phyloP scores from a whole-genome alignment of 2,113 vertebrate genomes.

The Microtus richardsoni region DNA sequence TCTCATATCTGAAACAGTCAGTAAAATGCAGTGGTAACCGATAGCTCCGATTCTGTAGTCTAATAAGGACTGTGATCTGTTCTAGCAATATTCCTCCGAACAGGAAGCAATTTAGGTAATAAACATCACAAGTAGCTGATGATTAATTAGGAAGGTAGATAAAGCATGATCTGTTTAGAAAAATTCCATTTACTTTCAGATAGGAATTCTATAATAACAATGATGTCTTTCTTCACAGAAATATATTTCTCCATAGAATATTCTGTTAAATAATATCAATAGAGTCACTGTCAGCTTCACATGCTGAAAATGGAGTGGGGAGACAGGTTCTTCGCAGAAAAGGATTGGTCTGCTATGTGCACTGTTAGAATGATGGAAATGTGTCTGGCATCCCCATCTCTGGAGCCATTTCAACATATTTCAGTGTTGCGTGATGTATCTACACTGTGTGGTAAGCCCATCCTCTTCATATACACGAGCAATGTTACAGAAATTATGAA shows the following conservation, averaged over 20 bases:
- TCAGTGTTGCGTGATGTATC: conserved; percentile 43
- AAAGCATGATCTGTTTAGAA: neutral
- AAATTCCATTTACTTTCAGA: neutral
- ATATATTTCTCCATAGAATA: conserved; percentile 41
- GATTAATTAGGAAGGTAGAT: conserved; percentile 20
- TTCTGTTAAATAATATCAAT: conserved; percentile 8
- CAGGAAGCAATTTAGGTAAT: neutral
- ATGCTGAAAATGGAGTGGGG: neutral
- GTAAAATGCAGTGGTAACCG: neutral
- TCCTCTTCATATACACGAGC: neutral
- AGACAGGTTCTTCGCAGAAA: conserved; percentile 8
- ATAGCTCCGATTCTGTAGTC: neutral
- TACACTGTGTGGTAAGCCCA: conserved; percentile 18
- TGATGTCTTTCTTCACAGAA: conserved; percentile 37
- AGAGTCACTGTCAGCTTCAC: neutral
- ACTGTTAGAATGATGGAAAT: conserved; percentile 21
- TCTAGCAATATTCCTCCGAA: neutral
- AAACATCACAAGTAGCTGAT: neutral
- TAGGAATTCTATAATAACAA: conserved; percentile 24
- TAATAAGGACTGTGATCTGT: neutral
- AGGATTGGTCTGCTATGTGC: neutral
- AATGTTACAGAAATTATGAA: conserved; percentile 36
- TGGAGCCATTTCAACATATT: conserved; percentile 36
- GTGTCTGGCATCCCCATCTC: neutral
- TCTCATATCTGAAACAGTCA: neutral